Base-by-base conservation (phyloP, 1,140 invertebrate species). In the Habropoda laboriosa region DNA sequence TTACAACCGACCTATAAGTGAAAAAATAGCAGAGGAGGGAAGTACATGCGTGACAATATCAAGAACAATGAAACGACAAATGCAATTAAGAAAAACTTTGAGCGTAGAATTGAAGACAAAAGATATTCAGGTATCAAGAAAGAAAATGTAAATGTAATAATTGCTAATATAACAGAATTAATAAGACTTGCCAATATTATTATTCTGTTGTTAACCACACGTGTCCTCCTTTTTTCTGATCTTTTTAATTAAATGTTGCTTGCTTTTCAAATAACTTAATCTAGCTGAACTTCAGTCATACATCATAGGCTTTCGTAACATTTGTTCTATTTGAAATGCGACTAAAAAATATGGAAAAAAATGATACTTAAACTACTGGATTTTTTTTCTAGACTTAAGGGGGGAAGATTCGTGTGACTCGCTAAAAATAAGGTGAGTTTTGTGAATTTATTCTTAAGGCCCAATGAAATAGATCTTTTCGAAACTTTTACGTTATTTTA, bases 41-140 rank as follows among this genome's bases (percentile, higher is more conserved):
- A 30, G n/a, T 57, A 47, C 67, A 57, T 12, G 51, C 30, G 61
- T 32, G 32, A 5, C 35, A 38, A 58, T 58, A 58, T 45, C 21
- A 3, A 35, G 10, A 68, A 18, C 35, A 32, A 32, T 47, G n/a
- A n/a, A n/a, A n/a, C n/a, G n/a, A n/a, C n/a, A n/a, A n/a, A n/a
- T n/a, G n/a, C n/a, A 66, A 71, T 49, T 64, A 30, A 71, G 24
- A 12, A 47, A 51, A 63, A 51, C 7, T 16, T 27, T 30, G 45
- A 18, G 24, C 24, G 21, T n/a, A 30, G 18, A 61, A 73, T 47
- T 49, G 16, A 24, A 40, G n/a, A 40, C n/a, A 32, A 42, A 13
- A 42, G 24, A 30, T 30, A 42, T 13, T 16, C 6, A 0, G 7
- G 0, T 30, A 2, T 2, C 4, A 16, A 49, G 4, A 3, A 30